Evolutionary conservation across 2,113 vertebrate genomes (phyloP), one percentile per base, ranked within the genome.

Genomic region (Rhadina sibilatrix): DNA sequence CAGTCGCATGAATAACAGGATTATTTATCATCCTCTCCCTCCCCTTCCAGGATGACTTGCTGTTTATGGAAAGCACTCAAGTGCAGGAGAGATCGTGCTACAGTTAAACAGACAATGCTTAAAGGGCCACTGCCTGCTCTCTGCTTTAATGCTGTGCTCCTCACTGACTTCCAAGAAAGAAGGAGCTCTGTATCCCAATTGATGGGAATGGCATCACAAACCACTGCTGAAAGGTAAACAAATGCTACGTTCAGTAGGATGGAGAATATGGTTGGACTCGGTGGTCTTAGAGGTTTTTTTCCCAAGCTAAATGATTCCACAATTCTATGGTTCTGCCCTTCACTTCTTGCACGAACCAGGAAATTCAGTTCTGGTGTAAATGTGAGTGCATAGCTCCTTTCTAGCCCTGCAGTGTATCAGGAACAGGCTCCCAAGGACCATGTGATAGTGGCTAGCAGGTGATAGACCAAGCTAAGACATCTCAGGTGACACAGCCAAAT

Each of bases 1-100:
- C 94, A 92, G 90, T 92, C 3, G 80, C 95, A 90, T 87, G 94
- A 95, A 97, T 94, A 95, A 96, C 93, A 96, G 95, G 94, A 96
- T 97, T 97, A 97, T 97, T 97, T 97, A 97, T 97, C 94, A 96
- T 94, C 83, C 83, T 72, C 90, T 96, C 95, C 93, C 93, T 96
- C 90, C 95, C 95, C 79, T 96, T 96, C 70, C 94, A 96, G 96
- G 93, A 97, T 95, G 95, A 95, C 97, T 97, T 94, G 96, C 96
- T 96, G 92, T 96, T 97, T 97, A 96, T 96, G 96, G 94, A 97
- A 97, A 96, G 96, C 96, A 93, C 94, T 94, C 0, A n/a, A 95
- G 92, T 84, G 93, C 95, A 97, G 90, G 86, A 93, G 90, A 90
- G 92, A 95, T 87, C 0, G 0, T 49, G 94, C 96, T 93, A 89